A percentile compares a stretch with the other conserved stretches of the same genome.
Evolutionary conservation across 2,888 invertebrate species (phyloP).

Genomic region (Drosophila paranaensis): DNA sequence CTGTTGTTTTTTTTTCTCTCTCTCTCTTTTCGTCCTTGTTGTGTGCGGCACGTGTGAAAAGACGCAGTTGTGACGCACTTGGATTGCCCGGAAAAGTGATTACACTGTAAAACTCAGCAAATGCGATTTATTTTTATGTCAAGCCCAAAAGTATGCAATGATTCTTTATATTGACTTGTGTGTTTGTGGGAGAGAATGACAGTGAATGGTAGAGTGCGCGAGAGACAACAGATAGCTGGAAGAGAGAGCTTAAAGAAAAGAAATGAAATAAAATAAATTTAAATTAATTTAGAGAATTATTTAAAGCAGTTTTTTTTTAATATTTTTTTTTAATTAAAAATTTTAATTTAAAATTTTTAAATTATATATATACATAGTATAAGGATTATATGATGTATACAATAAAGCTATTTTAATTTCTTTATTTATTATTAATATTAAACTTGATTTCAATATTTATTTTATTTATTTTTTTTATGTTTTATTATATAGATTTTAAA

Average conservation of each 20-base stretch:
- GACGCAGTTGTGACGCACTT: slow-evolving; percentile 52
- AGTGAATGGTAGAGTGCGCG: background rate
- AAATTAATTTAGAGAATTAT: background rate
- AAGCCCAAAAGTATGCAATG: slow-evolving; percentile 60
- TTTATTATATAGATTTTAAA: too few relatives aligned
- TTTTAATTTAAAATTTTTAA: too few relatives aligned
- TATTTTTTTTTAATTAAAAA: too few relatives aligned
- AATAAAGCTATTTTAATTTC: too few relatives aligned
- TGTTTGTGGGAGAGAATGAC: too few relatives aligned
- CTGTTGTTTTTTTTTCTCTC: background rate
- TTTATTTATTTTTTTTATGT: too few relatives aligned
- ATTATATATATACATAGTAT: too few relatives aligned
- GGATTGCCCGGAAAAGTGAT: slow-evolving; percentile 11
- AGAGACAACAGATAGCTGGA: background rate
- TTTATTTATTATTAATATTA: too few relatives aligned
- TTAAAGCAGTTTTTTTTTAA: too few relatives aligned
- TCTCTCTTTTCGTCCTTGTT: slow-evolving; percentile 8
- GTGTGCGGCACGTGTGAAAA: slow-evolving; percentile 65
- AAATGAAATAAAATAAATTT: background rate
- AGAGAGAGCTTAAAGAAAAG: too few relatives aligned
- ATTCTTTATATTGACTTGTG: background rate
- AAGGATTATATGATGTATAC: too few relatives aligned
- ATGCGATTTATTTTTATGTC: slow-evolving; percentile 18
- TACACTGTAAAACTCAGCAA: slow-evolving; percentile 40
- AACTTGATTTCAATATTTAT: too few relatives aligned